Conservation (phyloP, 2,113 vertebrate genomes). For the Dipodomys merriami region DNA sequence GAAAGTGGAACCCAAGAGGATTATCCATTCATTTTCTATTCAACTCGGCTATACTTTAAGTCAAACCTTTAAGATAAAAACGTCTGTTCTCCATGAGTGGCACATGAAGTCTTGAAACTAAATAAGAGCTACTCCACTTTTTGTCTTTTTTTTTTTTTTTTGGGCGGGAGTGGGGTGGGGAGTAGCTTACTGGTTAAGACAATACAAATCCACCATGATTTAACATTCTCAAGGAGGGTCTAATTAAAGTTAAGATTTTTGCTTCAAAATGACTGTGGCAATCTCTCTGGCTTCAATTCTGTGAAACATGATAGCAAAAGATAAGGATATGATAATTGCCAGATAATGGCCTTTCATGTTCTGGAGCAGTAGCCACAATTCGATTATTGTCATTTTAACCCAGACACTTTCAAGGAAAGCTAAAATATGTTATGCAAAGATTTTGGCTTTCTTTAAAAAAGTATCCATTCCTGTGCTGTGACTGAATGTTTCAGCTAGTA, state of each 20-base stretch:
- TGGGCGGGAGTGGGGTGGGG: too few relatives aligned
- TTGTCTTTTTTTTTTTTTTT: conserved; percentile 26
- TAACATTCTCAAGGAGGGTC: not conserved
- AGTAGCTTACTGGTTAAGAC: conserved; percentile 32
- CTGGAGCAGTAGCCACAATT: not conserved
- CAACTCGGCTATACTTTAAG: not conserved
- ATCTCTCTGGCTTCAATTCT: not conserved
- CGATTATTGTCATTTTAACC: not conserved
- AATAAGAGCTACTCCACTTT: conserved; percentile 31
- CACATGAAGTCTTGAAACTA: conserved; percentile 24
- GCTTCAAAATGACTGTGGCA: not conserved
- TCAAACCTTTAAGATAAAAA: conserved; percentile 46
- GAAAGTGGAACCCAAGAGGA: not conserved
- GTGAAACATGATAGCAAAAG: not conserved
- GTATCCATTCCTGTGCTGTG: not conserved
- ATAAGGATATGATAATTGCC: not conserved
- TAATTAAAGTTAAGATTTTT: conserved; percentile 42
- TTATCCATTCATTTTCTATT: not conserved
- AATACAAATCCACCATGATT: not conserved
- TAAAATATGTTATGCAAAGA: not conserved
- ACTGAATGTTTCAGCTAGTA: not conserved
- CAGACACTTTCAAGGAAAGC: not conserved
- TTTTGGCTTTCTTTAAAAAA: not conserved
- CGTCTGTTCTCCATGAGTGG: not conserved
- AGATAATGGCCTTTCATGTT: not conserved